Percentiles rank a stretch among this genome's conserved stretches.
phyloP scores from a whole-genome alignment of 2,113 vertebrate genomes.

The Nothobranchius kuhntae region DNA sequence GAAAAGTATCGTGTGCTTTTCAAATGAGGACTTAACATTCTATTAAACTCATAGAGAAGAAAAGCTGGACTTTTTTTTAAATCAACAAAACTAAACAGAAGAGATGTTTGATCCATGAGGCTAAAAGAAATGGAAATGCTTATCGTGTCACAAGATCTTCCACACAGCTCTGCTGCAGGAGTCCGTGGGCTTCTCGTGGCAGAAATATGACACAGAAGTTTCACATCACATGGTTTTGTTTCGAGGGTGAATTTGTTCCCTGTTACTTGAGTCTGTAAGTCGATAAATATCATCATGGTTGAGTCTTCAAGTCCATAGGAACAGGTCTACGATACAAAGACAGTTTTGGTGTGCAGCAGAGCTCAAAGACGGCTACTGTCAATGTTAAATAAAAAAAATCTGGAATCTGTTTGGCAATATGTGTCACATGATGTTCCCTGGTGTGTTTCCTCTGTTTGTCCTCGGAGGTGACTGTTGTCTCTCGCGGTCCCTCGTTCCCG shows the following conservation, averaged over 20 bases:
- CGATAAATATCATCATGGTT: conserved; percentile 68
- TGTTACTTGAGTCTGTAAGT: conserved; percentile 62
- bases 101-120: conserved; percentile 61
- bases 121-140: conserved; percentile 73
- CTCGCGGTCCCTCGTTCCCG: conserved; percentile 59
- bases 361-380: conserved; percentile 61
- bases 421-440: conserved; percentile 40
- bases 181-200: conserved; percentile 57
- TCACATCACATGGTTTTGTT: conserved; percentile 69
- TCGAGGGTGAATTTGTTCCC: conserved; percentile 42
- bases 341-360: conserved; percentile 62
- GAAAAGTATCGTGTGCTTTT: conserved; percentile 44
- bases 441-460: conserved; percentile 29
- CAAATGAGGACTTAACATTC: conserved; percentile 65
- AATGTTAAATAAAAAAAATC: conserved; percentile 49
- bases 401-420: conserved; percentile 53
- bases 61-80: conserved; percentile 57
- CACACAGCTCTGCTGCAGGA: conserved; percentile 73
- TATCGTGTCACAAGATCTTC: conserved; percentile 63
- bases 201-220: conserved; percentile 67
- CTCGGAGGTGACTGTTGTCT: conserved; percentile 53
- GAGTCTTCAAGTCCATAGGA: conserved; percentile 56
- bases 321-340: conserved; percentile 75
- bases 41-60: conserved; percentile 61
- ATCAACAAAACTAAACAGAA: conserved; percentile 53